Evolutionary conservation across 2,113 vertebrate genomes (phyloP), one percentile per base, ranked within the genome.

Genomic region (Mormyrus lacerda): DNA sequence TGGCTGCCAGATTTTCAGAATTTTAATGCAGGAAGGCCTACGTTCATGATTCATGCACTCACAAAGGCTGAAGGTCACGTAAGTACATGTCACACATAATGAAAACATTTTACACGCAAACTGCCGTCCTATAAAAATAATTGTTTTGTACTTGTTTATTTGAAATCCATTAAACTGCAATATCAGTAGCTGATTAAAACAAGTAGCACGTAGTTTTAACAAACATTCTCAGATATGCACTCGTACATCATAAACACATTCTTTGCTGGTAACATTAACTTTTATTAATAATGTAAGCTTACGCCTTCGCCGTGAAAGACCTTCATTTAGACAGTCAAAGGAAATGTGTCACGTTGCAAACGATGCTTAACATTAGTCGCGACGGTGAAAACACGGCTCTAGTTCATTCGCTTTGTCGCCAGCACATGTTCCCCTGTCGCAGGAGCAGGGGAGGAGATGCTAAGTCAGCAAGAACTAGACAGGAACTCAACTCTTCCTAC

Each of bases 1-100:
- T 95, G 87, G 96, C 96, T 90, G 96, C 96, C 97, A 94, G 47
- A 93, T 93, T 17, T 50, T 76, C 24, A 65, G n/a, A 65, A 65
- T 10, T 27, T 27, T 3, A 65, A 88, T 44, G 55, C n/a, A 27
- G 39, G 19, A 1, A 73, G 35, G 42, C 87, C 39, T 3, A 50
- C 65, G 35, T 61, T 73, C 42, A 48, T 21, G 45, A 48, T 61
- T 73, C 42, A 48, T 21, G 45, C 39, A 88, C 50, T 55, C 85
- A 87, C 50, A 39, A 73, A 39, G 35, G 35, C 13, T 19, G 15
- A 39, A 79, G 17, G 73, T 79, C n/a, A 17, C 6, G 2, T 42
- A 79, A 39, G 42, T 79, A 21, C 53, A 21, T 21, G 53, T 55
- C 53, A 55, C 39, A 39, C 39, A 17, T 39, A 42, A 79, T 42